Conservation (phyloP, 2,888 invertebrate genomes). For the Oegoconia quadripuncta region DNA sequence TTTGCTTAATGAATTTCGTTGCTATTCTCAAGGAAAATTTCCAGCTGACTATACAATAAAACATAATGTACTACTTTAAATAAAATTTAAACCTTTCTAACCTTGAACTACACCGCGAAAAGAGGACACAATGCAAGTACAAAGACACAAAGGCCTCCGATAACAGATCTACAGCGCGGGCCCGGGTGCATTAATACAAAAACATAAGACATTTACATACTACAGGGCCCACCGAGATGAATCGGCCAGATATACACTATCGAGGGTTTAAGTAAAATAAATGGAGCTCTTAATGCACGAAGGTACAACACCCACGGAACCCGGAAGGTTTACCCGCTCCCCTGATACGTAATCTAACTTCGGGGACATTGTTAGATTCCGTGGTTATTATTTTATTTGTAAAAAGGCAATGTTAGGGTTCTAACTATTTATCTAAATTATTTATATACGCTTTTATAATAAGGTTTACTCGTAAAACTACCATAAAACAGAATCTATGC, state of each 20-base stretch:
- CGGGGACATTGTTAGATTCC: slow-evolving; percentile 13
- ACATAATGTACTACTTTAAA: too few species aligned
- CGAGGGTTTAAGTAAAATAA: slow-evolving; percentile 54
- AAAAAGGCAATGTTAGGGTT: too few species aligned
- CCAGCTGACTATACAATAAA: too few species aligned
- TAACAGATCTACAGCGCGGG: slow-evolving; percentile 43
- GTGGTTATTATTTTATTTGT: background rate
- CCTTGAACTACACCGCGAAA: slow-evolving; percentile 38
- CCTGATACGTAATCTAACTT: slow-evolving; percentile 28
- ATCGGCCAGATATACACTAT: slow-evolving; percentile 51
- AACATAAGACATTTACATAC: slow-evolving; percentile 59
- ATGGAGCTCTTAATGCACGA: slow-evolving; percentile 50
- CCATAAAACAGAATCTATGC: too few species aligned
- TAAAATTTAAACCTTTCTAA: slow-evolving; percentile 22
- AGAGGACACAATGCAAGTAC: slow-evolving; percentile 28
- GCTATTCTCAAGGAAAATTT: too few species aligned
- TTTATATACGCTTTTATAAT: too few species aligned
- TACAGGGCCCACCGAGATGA: slow-evolving; percentile 49
- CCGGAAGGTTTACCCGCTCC: slow-evolving; percentile 35
- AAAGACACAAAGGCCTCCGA: slow-evolving; percentile 44
- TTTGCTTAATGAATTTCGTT: too few species aligned
- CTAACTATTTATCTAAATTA: too few species aligned
- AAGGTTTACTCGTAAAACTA: too few species aligned
- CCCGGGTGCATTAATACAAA: slow-evolving; percentile 49
- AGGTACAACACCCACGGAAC: slow-evolving; percentile 36